phyloP scores from a whole-genome alignment of 2,113 vertebrate species.

The Pampusana beccarii region DNA sequence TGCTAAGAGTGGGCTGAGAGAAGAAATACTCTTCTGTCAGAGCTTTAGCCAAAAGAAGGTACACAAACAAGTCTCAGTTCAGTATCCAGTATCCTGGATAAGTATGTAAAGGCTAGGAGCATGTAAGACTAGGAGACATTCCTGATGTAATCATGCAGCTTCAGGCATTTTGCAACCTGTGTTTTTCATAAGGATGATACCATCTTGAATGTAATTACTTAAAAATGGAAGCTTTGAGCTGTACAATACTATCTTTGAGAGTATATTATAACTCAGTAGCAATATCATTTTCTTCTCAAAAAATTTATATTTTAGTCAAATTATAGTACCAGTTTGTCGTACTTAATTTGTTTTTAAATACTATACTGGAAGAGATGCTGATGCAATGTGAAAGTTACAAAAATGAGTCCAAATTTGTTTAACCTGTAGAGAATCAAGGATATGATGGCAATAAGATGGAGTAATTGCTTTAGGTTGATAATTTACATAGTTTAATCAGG shows the following conservation, averaged over 20 bases:
- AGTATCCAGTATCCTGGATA: background rate
- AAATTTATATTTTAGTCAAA: background rate
- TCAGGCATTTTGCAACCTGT: background rate
- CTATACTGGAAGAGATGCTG: slow-evolving; percentile 10
- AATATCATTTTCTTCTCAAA: background rate
- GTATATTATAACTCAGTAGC: background rate
- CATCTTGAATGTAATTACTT: background rate
- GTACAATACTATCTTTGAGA: background rate
- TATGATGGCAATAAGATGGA: slow-evolving; percentile 42
- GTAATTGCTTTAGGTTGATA: slow-evolving; percentile 47
- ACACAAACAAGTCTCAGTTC: background rate
- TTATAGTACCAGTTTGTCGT: background rate
- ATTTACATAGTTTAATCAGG: slow-evolving; percentile 53
- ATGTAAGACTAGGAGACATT: background rate
- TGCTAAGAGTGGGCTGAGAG: background rate
- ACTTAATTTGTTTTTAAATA: slow-evolving; percentile 54
- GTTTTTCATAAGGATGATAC: background rate
- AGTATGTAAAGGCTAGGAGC: background rate
- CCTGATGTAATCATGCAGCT: background rate
- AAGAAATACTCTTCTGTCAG: background rate
- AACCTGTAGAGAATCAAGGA: slow-evolving; percentile 67
- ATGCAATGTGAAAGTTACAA: slow-evolving; percentile 39
- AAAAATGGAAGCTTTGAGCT: background rate
- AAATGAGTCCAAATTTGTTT: slow-evolving; percentile 56
- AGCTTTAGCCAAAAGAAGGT: background rate